Evolutionary conservation across 2,888 invertebrate species (phyloP), one percentile per base, ranked within the genome.

Genomic region (Alloplasta piceator): DNA sequence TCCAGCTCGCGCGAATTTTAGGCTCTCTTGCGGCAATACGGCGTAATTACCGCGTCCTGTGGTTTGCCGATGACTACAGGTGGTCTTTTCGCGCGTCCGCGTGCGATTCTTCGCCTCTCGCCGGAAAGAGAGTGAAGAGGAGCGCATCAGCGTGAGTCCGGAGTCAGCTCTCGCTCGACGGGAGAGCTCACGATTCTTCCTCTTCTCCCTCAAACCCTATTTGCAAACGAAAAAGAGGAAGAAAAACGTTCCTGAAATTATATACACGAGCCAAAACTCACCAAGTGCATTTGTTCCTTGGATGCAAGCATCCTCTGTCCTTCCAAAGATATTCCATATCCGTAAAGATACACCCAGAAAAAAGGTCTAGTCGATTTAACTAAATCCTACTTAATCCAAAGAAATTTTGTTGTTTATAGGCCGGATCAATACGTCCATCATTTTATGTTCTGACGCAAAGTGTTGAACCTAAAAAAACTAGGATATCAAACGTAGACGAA

Each of bases 21-120:
- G 83, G 85, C 75, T 81, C 81, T 14, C 52, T 43, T 48, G 48
- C 36, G 52, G 67, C 75, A 68, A 83, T 70, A 61, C 83, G 85
- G 83, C 86, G 88, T 89, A 89, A 90, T 90, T 88, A 88, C 86
- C 86, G 86, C 85, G 86, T 88, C 86, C 86, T 89, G 89, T 85
- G 89, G 89, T 88, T 86, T 85, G 78, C 82, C 80, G 83, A 78
- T 83, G 83, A 80, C 87, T 86, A 84, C 89, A 89, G 89, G 89
- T 89, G 89, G 89, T 89, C 88, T 63, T 70, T 73, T 66, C 72
- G 14, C 71, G 79, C 74, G 80, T 82, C 80, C 80, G 26, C 46
- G 38, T 84, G 67, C 52, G 26, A 26, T 26, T 26, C 60, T 12
- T 55, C 56, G 36, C 14, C 16, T 5, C 76, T 52, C 48, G 52